A percentile compares a stretch with the other conserved stretches of the same genome.
Evolutionary conservation across 1,140 invertebrate species (phyloP).

Genomic region (Cyrtorhinus lividipennis): DNA sequence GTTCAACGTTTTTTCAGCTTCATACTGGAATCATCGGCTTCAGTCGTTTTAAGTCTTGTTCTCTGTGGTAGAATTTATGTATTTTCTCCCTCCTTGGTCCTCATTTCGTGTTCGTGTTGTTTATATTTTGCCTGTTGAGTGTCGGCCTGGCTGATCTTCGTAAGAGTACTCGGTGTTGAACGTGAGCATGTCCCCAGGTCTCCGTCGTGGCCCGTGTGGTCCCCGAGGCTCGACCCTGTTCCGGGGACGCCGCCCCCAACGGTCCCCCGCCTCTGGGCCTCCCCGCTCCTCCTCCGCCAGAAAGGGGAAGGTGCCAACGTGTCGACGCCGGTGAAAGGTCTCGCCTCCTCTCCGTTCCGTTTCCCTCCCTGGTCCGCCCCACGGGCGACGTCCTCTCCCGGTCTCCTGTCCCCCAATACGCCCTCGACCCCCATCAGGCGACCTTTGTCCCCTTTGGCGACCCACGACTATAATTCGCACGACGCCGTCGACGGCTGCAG

Average conservation of each 20-base stretch:
- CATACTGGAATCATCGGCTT: too few relatives aligned
- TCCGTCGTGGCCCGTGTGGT: slow-evolving; percentile 41
- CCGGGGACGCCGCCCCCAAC: slow-evolving; percentile 22
- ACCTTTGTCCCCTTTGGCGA: slow-evolving; percentile 22
- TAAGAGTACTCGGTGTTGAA: not conserved
- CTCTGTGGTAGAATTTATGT: too few relatives aligned
- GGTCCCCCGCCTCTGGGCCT: slow-evolving; percentile 18
- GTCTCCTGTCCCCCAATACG: slow-evolving; percentile 32
- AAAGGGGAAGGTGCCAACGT: slow-evolving; percentile 10
- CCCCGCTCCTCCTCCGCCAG: slow-evolving; percentile 10
- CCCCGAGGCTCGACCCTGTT: slow-evolving; percentile 30
- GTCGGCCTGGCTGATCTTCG: slow-evolving; percentile 5
- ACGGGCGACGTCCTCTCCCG: slow-evolving; percentile 37
- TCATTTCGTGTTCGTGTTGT: too few relatives aligned
- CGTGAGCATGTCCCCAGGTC: slow-evolving; percentile 30
- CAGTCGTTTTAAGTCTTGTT: too few relatives aligned
- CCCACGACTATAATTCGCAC: not conserved
- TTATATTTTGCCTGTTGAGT: too few relatives aligned
- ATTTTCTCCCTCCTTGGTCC: too few relatives aligned
- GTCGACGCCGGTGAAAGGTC: slow-evolving; percentile 2
- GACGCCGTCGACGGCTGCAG: slow-evolving; percentile 19
- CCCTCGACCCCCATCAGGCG: slow-evolving; percentile 24
- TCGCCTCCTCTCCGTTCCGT: slow-evolving; percentile 24
- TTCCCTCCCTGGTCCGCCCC: slow-evolving; percentile 30
- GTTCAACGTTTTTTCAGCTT: too few relatives aligned